Evolutionary conservation across 2,797 vertebrate species (phyloP).

Genomic region (Oceanodroma leucorhoa): DNA sequence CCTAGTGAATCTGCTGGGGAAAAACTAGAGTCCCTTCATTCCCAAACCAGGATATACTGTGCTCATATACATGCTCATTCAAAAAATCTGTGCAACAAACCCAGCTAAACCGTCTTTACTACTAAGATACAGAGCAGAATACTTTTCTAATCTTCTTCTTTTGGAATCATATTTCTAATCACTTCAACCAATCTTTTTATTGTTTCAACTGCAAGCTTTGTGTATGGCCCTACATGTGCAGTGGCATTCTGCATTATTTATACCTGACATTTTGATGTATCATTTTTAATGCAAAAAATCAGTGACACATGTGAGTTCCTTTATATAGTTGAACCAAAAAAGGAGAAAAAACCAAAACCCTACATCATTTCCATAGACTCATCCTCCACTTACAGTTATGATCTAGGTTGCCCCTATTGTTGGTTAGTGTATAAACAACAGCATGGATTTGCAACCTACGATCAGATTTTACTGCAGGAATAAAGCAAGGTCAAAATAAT

Average conservation of each 20-base stretch:
- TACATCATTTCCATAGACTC: background rate
- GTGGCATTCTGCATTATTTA: background rate
- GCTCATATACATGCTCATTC: background rate
- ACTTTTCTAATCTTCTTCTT: background rate
- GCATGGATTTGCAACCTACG: background rate
- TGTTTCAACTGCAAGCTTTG: background rate
- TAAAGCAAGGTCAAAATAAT: conserved; percentile 27
- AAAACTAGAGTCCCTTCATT: background rate
- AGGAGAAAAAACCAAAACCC: background rate
- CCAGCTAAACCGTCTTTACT: background rate
- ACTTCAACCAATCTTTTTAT: background rate
- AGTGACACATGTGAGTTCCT: background rate
- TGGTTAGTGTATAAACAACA: background rate
- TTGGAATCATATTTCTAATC: background rate
- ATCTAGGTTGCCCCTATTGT: background rate
- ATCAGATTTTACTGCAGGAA: conserved; percentile 10
- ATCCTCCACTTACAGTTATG: background rate
- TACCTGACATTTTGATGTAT: background rate
- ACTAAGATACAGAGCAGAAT: background rate
- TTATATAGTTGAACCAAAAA: background rate
- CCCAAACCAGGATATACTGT: background rate
- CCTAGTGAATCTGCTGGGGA: background rate
- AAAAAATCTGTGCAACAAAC: background rate
- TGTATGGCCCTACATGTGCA: background rate
- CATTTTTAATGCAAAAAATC: background rate